These are phyloP conservation scores for Microctenopoma lineatum DNA, from an alignment of 2,797 vertebrate species.

Conservation along the genomic window DNA sequence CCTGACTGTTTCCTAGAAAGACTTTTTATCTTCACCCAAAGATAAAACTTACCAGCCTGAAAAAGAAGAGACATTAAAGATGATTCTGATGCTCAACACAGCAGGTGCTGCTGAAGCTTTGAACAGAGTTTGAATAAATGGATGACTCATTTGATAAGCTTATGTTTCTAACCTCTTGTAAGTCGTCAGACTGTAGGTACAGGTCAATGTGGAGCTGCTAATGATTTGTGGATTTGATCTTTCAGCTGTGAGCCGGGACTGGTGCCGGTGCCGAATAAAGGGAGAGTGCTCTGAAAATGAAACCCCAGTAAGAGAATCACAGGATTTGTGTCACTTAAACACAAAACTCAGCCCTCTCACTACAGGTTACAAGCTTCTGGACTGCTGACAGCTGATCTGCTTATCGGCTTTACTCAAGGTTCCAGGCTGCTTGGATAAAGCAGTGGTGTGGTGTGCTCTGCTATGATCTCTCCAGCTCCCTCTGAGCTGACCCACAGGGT, in stretches of 20 bases:
- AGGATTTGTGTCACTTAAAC: slow-evolving; percentile 19
- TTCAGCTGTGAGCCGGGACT: neutral
- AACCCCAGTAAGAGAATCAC: neutral
- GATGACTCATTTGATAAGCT: no score
- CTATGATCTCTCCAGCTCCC: slow-evolving; percentile 42
- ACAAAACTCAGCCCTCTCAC: neutral
- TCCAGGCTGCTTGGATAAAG: slow-evolving; percentile 71
- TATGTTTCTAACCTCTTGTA: no score
- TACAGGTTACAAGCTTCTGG: slow-evolving; percentile 18
- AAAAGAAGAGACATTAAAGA: no score
- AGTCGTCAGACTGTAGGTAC: neutral
- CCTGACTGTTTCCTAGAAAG: neutral
- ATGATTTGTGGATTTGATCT: slow-evolving; percentile 5
- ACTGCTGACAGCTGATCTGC: slow-evolving; percentile 74
- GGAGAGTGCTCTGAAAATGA: neutral
- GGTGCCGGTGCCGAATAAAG: neutral
- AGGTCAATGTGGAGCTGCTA: neutral
- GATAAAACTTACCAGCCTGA: no score
- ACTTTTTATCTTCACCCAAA: neutral
- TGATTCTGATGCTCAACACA: no score
- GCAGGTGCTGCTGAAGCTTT: no score
- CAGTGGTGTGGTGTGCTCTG: slow-evolving; percentile 39
- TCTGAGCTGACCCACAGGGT: slow-evolving; percentile 50
- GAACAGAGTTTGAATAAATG: no score
- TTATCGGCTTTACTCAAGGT: slow-evolving; percentile 76